Percentiles rank a stretch among this genome's conserved stretches.
Evolutionary conservation across 2,888 invertebrate species (phyloP).

Genomic region (Periphyllus acericola): DNA sequence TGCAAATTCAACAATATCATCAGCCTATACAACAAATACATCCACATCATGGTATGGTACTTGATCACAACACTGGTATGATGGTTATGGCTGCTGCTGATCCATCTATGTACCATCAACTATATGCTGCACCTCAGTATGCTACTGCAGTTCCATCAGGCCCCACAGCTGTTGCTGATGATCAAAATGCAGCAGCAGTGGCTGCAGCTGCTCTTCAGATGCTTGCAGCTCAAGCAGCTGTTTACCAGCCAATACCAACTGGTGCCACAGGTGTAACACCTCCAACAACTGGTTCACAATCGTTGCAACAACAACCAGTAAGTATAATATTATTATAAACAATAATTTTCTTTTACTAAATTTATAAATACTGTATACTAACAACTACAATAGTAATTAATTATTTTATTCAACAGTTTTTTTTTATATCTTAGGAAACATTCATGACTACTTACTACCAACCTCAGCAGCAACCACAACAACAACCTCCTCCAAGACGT

Average conservation of each 20-base stretch:
- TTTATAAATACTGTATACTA: not conserved
- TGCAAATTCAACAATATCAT: slow-evolving; percentile 26
- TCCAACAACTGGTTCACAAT: slow-evolving; percentile 31
- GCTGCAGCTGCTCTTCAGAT: slow-evolving; percentile 46
- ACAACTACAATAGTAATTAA: too few relatives aligned
- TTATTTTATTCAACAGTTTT: not conserved
- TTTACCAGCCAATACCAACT: slow-evolving; percentile 39
- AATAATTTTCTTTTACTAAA: not conserved
- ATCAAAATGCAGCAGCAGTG: slow-evolving; percentile 32
- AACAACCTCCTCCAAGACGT: slow-evolving; percentile 65
- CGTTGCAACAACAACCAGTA: slow-evolving; percentile 16
- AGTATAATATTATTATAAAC: not conserved
- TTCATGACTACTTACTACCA: slow-evolving; percentile 65
- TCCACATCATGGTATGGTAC: slow-evolving; percentile 31
- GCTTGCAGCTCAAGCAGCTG: slow-evolving; percentile 42
- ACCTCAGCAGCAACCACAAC: slow-evolving; percentile 65
- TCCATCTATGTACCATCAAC: slow-evolving; percentile 33
- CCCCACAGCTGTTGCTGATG: not conserved
- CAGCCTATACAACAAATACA: slow-evolving; percentile 29
- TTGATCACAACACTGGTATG: slow-evolving; percentile 45
- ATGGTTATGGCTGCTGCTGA: slow-evolving; percentile 46
- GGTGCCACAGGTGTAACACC: not conserved
- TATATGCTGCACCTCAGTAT: slow-evolving; percentile 36
- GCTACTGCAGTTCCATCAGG: not conserved
- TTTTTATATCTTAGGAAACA: slow-evolving; percentile 63